Evolutionary conservation across 2,888 invertebrate genomes (phyloP), one percentile per base, ranked within the genome.

Genomic region (Malachius bipustulatus): DNA sequence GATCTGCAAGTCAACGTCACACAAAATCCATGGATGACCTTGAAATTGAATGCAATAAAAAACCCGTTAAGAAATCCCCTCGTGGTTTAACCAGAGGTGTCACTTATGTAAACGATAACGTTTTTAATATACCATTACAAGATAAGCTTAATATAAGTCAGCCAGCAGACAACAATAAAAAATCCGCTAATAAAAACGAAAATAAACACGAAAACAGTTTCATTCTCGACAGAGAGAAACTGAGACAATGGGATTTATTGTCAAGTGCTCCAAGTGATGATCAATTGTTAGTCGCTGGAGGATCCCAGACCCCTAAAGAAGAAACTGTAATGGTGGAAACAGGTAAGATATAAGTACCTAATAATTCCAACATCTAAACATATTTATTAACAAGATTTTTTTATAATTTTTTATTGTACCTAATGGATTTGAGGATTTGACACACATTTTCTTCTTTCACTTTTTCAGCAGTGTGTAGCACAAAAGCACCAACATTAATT

Each of bases 231-330:
- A 75, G 87, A 50, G 87, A 87, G 65, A 85, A 82, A 48, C 70
- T 87, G 49, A 72, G 87, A 34, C 87, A 87, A 56, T 87, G 87
- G 87, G 87, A 87, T 65, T 72, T 85, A 51, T 74, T 87, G 77
- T 87, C 87, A 40, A 85, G 85, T 67, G 85, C 63, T 32, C 62
- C 63, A 32, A 56, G 59, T 27, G 59, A 60, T 45, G 52, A 56
- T 46, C 59, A 59, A 41, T 40, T 51, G 32, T 38, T 40, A 14
- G 37, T 44, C 46, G 48, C 47, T 47, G 44, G 47, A 39, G 24
- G 24, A 8, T 19, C 6, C n/a, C 54, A 54, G 47, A 52, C 42
- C 38, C 48, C 48, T 43, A 50, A 51, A 45, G 49, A 48, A 51
- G 50, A 46, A 51, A 52, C 53, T 45, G 46, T 52, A 45, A 56